Conservation (phyloP, 1,140 invertebrate species). For the Bombus affinis region DNA sequence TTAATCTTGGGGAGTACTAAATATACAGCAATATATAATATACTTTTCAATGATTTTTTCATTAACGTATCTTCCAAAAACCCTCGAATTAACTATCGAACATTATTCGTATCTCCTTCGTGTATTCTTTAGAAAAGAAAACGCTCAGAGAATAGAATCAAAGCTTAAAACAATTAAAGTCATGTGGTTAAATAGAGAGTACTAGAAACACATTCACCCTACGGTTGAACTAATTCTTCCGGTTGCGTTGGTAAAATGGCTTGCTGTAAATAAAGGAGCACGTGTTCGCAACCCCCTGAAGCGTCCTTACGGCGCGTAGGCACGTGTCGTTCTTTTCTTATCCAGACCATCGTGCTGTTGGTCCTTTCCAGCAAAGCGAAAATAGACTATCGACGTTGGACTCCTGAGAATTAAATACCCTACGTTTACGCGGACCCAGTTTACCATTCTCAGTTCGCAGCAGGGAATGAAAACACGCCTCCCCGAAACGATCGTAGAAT, state of each 20-base stretch:
- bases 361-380: conserved; percentile 43
- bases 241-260: conserved; percentile 40
- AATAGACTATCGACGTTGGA: conserved; percentile 43
- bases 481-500: background rate
- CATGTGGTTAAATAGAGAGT: background rate
- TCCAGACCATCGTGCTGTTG: conserved; percentile 52
- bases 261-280: conserved; percentile 54
- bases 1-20: too few species aligned
- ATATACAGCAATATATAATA: too few species aligned
- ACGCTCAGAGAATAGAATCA: background rate
- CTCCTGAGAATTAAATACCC: conserved; percentile 12
- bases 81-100: background rate
- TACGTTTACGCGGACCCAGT: background rate
- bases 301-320: conserved; percentile 30
- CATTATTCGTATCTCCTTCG: too few species aligned
- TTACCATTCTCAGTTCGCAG: background rate
- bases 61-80: background rate
- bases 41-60: too few species aligned
- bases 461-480: conserved; percentile 9
- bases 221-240: background rate
- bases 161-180: background rate
- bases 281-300: conserved; percentile 56
- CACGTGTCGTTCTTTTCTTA: conserved; percentile 69
- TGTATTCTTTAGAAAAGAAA: background rate
- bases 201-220: background rate